A percentile compares a stretch with the other conserved stretches of the same genome.
These are phyloP conservation scores for Atta texana DNA, from an alignment of 1,140 invertebrate species.

Conservation along the genomic window DNA sequence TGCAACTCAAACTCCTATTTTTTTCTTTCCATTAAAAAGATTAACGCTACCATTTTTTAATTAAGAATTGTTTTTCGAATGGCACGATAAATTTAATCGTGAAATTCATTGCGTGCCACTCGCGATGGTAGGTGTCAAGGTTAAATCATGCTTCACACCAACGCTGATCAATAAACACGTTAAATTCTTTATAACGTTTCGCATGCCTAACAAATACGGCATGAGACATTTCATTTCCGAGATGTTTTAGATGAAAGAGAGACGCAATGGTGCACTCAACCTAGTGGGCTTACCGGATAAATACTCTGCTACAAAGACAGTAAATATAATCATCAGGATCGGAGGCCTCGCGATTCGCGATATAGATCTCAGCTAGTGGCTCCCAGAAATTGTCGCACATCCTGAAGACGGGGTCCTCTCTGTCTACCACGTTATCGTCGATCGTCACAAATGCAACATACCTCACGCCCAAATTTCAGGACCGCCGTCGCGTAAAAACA, in stretches of 20 bases:
- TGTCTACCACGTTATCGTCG: constrained; percentile 43
- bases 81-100: not conserved
- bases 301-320: constrained; percentile 83
- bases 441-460: constrained; percentile 76
- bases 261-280: not conserved
- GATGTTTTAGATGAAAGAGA: no score
- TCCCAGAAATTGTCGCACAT: constrained; percentile 84
- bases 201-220: not conserved
- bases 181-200: constrained; percentile 48
- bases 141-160: constrained; percentile 80
- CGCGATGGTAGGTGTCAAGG: constrained; percentile 75
- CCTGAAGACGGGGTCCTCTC: constrained; percentile 50
- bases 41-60: not conserved
- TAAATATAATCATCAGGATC: constrained; percentile 81
- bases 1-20: not conserved
- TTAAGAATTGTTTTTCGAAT: not conserved
- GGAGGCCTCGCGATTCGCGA: constrained; percentile 75
- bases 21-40: not conserved
- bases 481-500: constrained; percentile 66
- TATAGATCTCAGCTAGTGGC: constrained; percentile 83
- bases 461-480: constrained; percentile 64
- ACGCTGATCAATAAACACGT: constrained; percentile 78
- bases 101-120: not conserved
- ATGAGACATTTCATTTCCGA: not conserved
- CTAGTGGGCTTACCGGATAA: constrained; percentile 77